A percentile compares a stretch with the other conserved stretches of the same genome.
These are phyloP conservation scores for Mythimna pallens DNA, from an alignment of 2,888 invertebrate species.

Conservation along the genomic window DNA sequence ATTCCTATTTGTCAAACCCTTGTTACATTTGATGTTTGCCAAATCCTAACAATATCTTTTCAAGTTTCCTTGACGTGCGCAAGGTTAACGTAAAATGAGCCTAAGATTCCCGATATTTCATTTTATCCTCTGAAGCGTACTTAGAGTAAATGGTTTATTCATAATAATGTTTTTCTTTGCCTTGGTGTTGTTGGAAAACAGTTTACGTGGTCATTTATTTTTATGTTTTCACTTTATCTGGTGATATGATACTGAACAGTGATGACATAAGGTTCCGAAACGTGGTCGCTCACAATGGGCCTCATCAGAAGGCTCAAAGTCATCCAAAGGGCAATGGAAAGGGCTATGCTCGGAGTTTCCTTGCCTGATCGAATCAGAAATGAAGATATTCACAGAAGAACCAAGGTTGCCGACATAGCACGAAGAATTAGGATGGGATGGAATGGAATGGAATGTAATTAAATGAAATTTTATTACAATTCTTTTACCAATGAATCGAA, in stretches of 20 bases:
- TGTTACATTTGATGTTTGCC: constrained; percentile 15
- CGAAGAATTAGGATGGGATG: too few relatives aligned
- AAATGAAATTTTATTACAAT: too few relatives aligned
- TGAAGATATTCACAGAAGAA: too few relatives aligned
- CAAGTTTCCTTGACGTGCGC: background rate
- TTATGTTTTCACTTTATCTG: constrained; percentile 5
- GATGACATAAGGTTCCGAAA: too few relatives aligned
- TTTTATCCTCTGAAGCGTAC: constrained; percentile 17
- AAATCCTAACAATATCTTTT: constrained; percentile 22
- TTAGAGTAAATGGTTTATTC: constrained; percentile 9
- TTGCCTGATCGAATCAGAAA: too few relatives aligned
- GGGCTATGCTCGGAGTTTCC: too few relatives aligned
- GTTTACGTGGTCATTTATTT: background rate
- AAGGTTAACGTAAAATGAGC: constrained; percentile 8
- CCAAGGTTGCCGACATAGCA: too few relatives aligned
- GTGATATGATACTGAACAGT: background rate
- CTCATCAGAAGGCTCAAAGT: too few relatives aligned
- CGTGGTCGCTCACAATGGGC: too few relatives aligned
- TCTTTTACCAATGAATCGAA: too few relatives aligned
- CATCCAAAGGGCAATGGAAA: too few relatives aligned
- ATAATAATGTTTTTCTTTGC: constrained; percentile 3
- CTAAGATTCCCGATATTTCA: background rate
- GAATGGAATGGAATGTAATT: too few relatives aligned
- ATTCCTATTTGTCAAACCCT: constrained; percentile 27
- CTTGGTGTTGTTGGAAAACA: background rate